Percentiles rank a stretch among this genome's conserved stretches.
Conservation (phyloP, 2,797 vertebrate species). For the Takifugu ocellatus region DNA sequence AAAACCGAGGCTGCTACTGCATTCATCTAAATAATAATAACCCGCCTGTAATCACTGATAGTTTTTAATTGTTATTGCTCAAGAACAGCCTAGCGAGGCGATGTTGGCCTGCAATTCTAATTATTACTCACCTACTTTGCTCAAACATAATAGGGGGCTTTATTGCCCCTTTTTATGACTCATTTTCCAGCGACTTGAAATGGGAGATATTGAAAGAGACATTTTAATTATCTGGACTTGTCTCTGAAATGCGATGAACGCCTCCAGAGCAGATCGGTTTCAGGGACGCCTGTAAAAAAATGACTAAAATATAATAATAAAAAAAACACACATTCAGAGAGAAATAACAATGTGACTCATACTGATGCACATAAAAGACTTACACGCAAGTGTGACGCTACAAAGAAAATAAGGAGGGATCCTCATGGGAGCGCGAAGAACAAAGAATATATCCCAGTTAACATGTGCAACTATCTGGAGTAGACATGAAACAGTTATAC, state of each 20-base stretch:
- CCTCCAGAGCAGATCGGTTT: not conserved
- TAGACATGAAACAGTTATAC: not conserved
- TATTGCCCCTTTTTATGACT: conserved; percentile 12
- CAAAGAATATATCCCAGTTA: not conserved
- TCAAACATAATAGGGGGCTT: conserved; percentile 24
- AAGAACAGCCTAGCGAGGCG: conserved; percentile 9
- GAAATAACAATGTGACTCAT: conserved; percentile 8
- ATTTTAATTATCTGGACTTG: conserved; percentile 39
- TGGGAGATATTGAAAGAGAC: conserved; percentile 25
- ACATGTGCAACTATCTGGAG: not conserved
- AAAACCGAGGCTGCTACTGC: not conserved
- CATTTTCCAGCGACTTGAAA: conserved; percentile 19
- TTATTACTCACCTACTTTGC: conserved; percentile 26
- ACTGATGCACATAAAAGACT: not conserved
- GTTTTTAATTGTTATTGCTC: conserved; percentile 24
- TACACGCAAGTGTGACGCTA: conserved; percentile 2
- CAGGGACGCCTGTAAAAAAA: not conserved
- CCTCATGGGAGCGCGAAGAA: not conserved
- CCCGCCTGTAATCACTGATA: conserved; percentile 14
- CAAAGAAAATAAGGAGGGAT: not conserved
- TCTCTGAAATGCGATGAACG: conserved; percentile 12
- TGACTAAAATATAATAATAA: not conserved
- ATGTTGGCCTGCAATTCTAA: conserved; percentile 17
- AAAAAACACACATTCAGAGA: conserved; percentile 12
- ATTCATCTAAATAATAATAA: conserved; percentile 17